A percentile compares a stretch with the other conserved stretches of the same genome.
Conservation (phyloP, 2,113 vertebrate genomes). For the Melanotaenia duboulayi region DNA sequence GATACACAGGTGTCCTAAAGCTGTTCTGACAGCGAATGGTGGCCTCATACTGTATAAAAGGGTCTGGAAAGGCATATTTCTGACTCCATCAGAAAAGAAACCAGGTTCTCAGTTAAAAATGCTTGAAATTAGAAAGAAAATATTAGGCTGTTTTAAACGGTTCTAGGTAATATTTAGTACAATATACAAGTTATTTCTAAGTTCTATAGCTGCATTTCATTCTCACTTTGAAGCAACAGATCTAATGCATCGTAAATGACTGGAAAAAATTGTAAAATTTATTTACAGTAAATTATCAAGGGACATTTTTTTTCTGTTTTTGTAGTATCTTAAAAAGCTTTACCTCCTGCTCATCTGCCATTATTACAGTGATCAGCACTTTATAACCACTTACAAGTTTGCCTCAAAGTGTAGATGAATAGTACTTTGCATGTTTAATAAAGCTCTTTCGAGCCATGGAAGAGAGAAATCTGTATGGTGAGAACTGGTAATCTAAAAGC, state of each 20-base stretch:
- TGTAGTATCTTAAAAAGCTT: conserved; percentile 1
- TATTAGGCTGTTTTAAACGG: too few relatives aligned
- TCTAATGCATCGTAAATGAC: neutral
- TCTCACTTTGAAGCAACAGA: too few relatives aligned
- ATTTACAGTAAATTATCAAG: conserved; percentile 51
- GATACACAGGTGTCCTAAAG: too few relatives aligned
- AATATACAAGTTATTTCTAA: too few relatives aligned
- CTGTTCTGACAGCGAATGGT: too few relatives aligned
- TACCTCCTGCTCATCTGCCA: neutral
- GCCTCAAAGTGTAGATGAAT: neutral
- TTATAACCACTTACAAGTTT: neutral
- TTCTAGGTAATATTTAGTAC: too few relatives aligned
- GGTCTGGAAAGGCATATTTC: too few relatives aligned
- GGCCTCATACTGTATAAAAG: too few relatives aligned
- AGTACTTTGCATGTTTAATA: neutral
- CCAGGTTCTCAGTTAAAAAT: too few relatives aligned
- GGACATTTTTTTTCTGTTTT: conserved; percentile 6
- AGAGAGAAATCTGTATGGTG: neutral
- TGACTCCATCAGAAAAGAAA: too few relatives aligned
- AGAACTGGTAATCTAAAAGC: conserved; percentile 12
- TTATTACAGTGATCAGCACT: conserved; percentile 11
- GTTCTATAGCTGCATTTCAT: too few relatives aligned
- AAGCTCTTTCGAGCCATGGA: neutral
- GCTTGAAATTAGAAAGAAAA: too few relatives aligned
- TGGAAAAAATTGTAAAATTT: conserved; percentile 23